Conservation (phyloP, 2,797 vertebrate genomes). For the Acipenser transmontanus region DNA sequence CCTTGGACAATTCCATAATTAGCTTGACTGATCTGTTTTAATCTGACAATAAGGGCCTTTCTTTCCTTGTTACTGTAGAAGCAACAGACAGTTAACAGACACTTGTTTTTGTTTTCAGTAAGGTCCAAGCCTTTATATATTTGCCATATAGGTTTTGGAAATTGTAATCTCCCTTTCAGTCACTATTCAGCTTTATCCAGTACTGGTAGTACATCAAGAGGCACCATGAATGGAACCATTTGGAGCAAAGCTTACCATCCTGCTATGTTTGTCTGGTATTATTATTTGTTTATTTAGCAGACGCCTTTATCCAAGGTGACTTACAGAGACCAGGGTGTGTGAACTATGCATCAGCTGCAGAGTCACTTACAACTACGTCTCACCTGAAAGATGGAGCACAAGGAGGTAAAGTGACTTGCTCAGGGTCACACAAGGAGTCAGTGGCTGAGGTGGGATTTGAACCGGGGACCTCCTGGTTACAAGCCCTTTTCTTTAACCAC, state of each 20-base stretch:
- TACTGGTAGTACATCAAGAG: background rate
- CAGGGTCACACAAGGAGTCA: too few species aligned
- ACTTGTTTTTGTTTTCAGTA: slow-evolving; percentile 9
- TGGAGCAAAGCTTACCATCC: slow-evolving; percentile 56
- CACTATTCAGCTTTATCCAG: background rate
- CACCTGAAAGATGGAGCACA: too few species aligned
- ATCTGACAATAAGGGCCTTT: slow-evolving; percentile 40
- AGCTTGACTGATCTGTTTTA: slow-evolving; percentile 26
- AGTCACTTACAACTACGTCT: too few species aligned
- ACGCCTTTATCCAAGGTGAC: too few species aligned
- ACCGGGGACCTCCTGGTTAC: too few species aligned
- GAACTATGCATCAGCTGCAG: too few species aligned
- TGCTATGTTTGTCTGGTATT: slow-evolving; percentile 69
- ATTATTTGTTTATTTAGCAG: too few species aligned
- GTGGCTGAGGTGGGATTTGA: too few species aligned
- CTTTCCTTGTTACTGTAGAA: slow-evolving; percentile 13
- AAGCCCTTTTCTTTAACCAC: too few species aligned
- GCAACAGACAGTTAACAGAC: slow-evolving; percentile 9
- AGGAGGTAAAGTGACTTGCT: too few species aligned
- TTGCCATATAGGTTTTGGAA: background rate
- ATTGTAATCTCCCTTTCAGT: background rate
- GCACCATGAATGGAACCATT: slow-evolving; percentile 45
- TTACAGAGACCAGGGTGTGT: too few species aligned
- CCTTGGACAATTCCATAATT: slow-evolving; percentile 27
- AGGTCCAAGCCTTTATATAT: background rate